Conservation (phyloP, 1,140 invertebrate genomes). For the Harpegnathos saltator region DNA sequence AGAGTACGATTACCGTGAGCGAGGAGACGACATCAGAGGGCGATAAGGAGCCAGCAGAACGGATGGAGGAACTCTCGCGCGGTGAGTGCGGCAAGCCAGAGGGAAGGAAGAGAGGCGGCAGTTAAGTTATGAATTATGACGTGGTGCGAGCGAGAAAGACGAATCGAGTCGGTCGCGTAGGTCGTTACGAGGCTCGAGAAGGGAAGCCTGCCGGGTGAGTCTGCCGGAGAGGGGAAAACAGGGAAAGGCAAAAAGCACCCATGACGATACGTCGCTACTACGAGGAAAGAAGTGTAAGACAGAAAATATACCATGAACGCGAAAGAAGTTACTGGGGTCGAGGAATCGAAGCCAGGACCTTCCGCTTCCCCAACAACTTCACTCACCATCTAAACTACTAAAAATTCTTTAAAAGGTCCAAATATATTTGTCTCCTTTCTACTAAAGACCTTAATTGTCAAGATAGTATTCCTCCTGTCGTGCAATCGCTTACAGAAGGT, state of each 20-base stretch:
- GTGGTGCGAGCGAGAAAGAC: constrained; percentile 80
- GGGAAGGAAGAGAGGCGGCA: constrained; percentile 74
- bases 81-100: constrained; percentile 51
- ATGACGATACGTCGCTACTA: constrained; percentile 72
- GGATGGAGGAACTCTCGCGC: constrained; percentile 59
- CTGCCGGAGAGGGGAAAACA: background rate
- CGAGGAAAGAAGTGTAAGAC: no score
- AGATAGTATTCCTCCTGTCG: no score
- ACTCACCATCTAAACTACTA: no score
- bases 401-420: no score
- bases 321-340: no score
- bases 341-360: no score
- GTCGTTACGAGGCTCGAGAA: constrained; percentile 71
- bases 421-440: no score
- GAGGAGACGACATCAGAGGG: constrained; percentile 61
- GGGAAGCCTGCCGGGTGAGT: constrained; percentile 37
- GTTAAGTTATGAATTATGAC: constrained; percentile 85
- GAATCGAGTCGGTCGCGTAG: constrained; percentile 79
- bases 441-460: no score
- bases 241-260: constrained; percentile 73
- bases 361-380: no score
- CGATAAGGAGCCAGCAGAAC: constrained; percentile 67
- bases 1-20: constrained; percentile 37
- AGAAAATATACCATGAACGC: no score
- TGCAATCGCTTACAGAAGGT: no score